These are phyloP conservation scores for Zaprionus lineosus DNA, from an alignment of 2,888 invertebrate genomes.

Conservation along the genomic window DNA sequence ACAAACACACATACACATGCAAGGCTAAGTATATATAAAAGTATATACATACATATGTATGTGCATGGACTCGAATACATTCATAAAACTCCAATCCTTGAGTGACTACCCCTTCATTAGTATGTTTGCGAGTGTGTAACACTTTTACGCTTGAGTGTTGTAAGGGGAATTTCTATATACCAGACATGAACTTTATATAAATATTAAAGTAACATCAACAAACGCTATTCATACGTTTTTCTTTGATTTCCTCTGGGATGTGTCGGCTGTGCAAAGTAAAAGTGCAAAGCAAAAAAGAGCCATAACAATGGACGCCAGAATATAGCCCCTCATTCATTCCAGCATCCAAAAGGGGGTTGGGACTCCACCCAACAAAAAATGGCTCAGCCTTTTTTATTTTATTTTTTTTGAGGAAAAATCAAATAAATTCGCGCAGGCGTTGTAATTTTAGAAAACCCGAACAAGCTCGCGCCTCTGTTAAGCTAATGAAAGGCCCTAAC, in stretches of 20 bases:
- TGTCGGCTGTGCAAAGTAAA: constrained; percentile 22
- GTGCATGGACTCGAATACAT: not conserved
- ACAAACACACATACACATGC: not conserved
- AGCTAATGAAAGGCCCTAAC: constrained; percentile 21
- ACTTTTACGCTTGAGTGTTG: constrained; percentile 75
- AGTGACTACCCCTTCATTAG: constrained; percentile 23
- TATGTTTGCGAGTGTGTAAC: constrained; percentile 55
- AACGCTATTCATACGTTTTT: constrained; percentile 57
- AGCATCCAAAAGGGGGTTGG: constrained; percentile 54
- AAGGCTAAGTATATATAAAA: not conserved
- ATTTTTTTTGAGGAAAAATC: constrained; percentile 17
- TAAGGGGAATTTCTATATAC: constrained; percentile 59
- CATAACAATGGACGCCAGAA: constrained; percentile 21
- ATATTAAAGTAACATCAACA: constrained; percentile 60
- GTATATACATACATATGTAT: not conserved
- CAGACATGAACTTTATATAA: constrained; percentile 46
- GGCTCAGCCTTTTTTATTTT: too few relatives aligned
- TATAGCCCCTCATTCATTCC: constrained; percentile 58
- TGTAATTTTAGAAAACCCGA: constrained; percentile 39
- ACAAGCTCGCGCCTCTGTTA: not conserved
- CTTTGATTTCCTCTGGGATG: constrained; percentile 71
- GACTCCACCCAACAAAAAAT: constrained; percentile 6
- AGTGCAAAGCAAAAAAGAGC: constrained; percentile 6
- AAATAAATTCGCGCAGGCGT: constrained; percentile 75
- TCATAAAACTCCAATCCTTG: constrained; percentile 7